Percentiles rank a stretch among this genome's conserved stretches.
Conservation (phyloP, 2,797 vertebrate species). For the Pristis pectinata region DNA sequence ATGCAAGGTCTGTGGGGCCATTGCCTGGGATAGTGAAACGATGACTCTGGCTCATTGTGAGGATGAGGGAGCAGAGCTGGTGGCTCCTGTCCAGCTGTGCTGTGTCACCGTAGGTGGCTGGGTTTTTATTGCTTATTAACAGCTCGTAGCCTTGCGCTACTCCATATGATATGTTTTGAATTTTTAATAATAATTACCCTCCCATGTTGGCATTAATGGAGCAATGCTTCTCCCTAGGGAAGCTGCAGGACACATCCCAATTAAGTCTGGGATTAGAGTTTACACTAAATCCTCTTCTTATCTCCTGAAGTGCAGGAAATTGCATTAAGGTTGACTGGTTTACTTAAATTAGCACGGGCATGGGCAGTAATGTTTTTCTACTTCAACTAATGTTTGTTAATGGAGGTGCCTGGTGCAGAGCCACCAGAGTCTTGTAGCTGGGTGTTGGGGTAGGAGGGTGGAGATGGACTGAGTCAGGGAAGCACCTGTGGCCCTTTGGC, state of each 20-base stretch:
- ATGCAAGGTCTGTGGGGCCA: background rate
- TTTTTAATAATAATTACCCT: constrained; percentile 6
- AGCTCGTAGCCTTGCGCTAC: background rate
- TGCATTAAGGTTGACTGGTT: background rate
- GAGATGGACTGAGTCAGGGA: background rate
- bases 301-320: background rate
- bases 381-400: background rate
- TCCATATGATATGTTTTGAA: background rate
- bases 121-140: constrained; percentile 20
- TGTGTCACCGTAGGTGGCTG: background rate
- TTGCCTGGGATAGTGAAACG: background rate
- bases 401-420: background rate
- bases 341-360: background rate
- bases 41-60: background rate
- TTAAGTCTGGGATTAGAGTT: background rate
- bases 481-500: background rate
- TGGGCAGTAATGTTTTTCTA: too few species aligned
- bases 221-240: background rate
- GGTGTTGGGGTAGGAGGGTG: too few species aligned
- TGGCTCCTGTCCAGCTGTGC: background rate
- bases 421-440: too few species aligned
- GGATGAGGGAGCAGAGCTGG: background rate
- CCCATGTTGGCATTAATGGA: background rate
- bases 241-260: background rate
- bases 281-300: background rate